Conservation (phyloP, 23 tunicate genomes). For the Diplosoma virens region DNA sequence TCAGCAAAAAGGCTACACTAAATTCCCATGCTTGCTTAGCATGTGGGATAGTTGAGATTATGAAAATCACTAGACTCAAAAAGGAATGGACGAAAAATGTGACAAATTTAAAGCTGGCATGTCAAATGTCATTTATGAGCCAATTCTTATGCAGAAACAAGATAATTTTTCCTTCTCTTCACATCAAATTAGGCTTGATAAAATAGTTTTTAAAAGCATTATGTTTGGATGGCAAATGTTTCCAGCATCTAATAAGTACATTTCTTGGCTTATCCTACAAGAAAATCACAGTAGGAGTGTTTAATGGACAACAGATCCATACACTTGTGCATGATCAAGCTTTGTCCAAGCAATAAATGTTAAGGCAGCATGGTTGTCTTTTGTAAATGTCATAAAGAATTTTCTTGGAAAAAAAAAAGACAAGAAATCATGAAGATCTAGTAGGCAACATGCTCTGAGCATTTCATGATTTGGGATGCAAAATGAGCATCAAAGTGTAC, state of each 20-base stretch:
- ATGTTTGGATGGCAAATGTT: neutral
- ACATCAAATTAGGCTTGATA: conserved; percentile 13
- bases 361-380: neutral
- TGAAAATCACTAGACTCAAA: conserved; percentile 16
- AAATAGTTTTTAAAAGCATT: too few species aligned
- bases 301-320: neutral
- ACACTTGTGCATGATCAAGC: conserved; percentile 13
- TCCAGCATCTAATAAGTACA: neutral
- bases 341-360: neutral
- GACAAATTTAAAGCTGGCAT: conserved; percentile 4
- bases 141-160: conserved; percentile 7
- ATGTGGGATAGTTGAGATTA: conserved; percentile 19
- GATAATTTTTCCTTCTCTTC: conserved; percentile 6
- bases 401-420: too few species aligned
- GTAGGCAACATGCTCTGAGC: conserved; percentile 5
- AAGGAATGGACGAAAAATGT: neutral
- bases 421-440: neutral
- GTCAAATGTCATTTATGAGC: conserved; percentile 3
- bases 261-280: too few species aligned
- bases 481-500: neutral
- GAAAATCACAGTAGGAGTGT: conserved; percentile 6
- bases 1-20: conserved; percentile 26
- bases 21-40: conserved; percentile 1
- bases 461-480: neutral
- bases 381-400: neutral